Base-by-base conservation (phyloP, 2,888 invertebrate species). In the Tetramorium bicarinatum region DNA sequence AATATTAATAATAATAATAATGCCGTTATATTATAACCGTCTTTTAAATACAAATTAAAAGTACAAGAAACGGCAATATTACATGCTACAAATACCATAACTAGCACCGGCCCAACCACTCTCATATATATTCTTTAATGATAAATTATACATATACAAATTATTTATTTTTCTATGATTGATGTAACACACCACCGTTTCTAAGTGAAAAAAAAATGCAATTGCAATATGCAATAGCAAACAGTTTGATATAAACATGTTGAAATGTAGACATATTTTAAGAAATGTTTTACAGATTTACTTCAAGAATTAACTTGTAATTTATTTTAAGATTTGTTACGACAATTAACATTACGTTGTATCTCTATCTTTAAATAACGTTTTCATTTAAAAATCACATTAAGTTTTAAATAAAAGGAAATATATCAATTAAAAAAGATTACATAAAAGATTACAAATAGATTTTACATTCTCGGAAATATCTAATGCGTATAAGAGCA, bases 391-490 rank as follows among this genome's bases (percentile, higher is more conserved):
- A 76, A 61, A 62, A 59, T 67, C 4, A 80, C 13, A 71, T 76
- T 62, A 81, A 83, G 87, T 84, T 85, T 83, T 52, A 76, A 80
- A 84, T 85, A 88, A 90, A 88, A 90, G 76, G 90, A 2, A 47
- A 67, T 18, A 88, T 89, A 91, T 89, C 69, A 84, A 90, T 89
- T 88, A 83, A 92, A 91, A 93, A 93, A 34, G 29, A 34, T 34
- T 34, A 34, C 29, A 34, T 34, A 34, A 93, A 93, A 91, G 92
- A 91, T 92, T 86, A 81, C 76, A 91, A 90, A 87, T 76, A 82
- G 75, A 83, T 81, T 87, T 87, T 71, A 61, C 83, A 80, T 87
- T 81, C 67, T 69, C 69, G 85, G 87, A 88, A 86, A 41, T 83
- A 44, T 44, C n/a, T 64, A 15, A 81, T 29, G 29, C 29, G 11